These are phyloP conservation scores for Zoanthus gigantus DNA, from an alignment of 92 coral and sea anemone species.

Conservation along the genomic window DNA sequence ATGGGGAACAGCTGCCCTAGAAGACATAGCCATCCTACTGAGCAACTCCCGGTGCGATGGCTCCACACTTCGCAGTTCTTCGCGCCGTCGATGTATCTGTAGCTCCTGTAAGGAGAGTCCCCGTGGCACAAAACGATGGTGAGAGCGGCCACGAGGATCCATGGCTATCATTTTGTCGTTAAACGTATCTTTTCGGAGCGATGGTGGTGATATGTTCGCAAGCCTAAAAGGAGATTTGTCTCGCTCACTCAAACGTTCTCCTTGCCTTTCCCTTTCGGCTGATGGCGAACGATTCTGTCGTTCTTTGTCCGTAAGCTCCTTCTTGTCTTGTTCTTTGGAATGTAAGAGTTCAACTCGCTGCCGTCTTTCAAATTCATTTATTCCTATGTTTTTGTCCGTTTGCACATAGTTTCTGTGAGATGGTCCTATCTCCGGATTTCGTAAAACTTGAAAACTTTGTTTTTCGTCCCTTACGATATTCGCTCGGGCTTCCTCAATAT, in stretches of 20 bases:
- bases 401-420: constrained; percentile 9
- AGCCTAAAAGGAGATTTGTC: constrained; percentile 52
- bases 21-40: constrained; percentile 84
- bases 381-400: constrained; percentile 63
- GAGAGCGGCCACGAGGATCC: constrained; percentile 55
- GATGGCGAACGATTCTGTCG: constrained; percentile 36
- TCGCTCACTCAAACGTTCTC: constrained; percentile 30
- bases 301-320: constrained; percentile 29
- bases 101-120: constrained; percentile 76
- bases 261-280: constrained; percentile 29
- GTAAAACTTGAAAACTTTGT: constrained; percentile 28
- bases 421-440: constrained; percentile 15
- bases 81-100: constrained; percentile 80
- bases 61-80: constrained; percentile 73
- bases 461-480: constrained; percentile 61
- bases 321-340: constrained; percentile 81
- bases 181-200: constrained; percentile 69
- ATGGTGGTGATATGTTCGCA: constrained; percentile 76
- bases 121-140: constrained; percentile 76
- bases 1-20: constrained; percentile 37
- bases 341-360: constrained; percentile 70
- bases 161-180: constrained; percentile 60
- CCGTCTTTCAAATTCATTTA: constrained; percentile 67
- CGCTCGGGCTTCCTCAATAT: constrained; percentile 67
- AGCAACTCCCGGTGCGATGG: constrained; percentile 89